phyloP scores from a whole-genome alignment of 2,888 invertebrate species.

The Hemicrepidius hirtus region DNA sequence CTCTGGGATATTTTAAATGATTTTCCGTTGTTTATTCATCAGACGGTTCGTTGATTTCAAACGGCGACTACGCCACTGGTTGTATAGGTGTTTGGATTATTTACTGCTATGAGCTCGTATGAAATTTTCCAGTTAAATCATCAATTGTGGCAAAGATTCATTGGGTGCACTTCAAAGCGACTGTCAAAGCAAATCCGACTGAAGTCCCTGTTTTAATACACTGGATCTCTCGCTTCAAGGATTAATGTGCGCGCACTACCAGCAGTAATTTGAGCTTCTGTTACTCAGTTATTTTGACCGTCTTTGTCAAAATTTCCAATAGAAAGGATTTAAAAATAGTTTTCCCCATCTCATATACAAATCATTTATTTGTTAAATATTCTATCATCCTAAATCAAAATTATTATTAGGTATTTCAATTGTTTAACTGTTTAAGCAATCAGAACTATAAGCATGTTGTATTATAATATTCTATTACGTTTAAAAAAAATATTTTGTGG shows the following conservation, averaged over 20 bases:
- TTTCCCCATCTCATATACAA: neutral
- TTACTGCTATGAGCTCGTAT: constrained; percentile 41
- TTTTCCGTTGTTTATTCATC: neutral
- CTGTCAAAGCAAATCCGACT: constrained; percentile 52
- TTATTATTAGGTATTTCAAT: too few relatives aligned
- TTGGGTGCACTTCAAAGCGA: constrained; percentile 52
- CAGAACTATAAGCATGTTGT: too few relatives aligned
- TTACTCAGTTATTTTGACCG: constrained; percentile 21
- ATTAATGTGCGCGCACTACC: constrained; percentile 51
- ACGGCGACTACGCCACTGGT: neutral
- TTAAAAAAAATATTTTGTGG: too few relatives aligned
- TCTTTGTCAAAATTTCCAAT: constrained; percentile 24
- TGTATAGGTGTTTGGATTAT: constrained; percentile 35
- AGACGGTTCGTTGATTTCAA: neutral
- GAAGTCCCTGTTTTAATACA: constrained; percentile 50
- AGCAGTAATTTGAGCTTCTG: constrained; percentile 46
- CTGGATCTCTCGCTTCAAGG: constrained; percentile 49
- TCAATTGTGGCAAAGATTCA: constrained; percentile 53
- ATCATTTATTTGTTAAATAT: too few relatives aligned
- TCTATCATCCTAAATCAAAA: too few relatives aligned
- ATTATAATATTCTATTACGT: too few relatives aligned
- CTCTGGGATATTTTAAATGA: neutral
- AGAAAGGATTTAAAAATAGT: constrained; percentile 4
- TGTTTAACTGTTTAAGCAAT: too few relatives aligned
- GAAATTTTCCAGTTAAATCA: constrained; percentile 52